phyloP scores from a whole-genome alignment of 2,113 vertebrate genomes.

The Ictidomys tridecemlineatus region DNA sequence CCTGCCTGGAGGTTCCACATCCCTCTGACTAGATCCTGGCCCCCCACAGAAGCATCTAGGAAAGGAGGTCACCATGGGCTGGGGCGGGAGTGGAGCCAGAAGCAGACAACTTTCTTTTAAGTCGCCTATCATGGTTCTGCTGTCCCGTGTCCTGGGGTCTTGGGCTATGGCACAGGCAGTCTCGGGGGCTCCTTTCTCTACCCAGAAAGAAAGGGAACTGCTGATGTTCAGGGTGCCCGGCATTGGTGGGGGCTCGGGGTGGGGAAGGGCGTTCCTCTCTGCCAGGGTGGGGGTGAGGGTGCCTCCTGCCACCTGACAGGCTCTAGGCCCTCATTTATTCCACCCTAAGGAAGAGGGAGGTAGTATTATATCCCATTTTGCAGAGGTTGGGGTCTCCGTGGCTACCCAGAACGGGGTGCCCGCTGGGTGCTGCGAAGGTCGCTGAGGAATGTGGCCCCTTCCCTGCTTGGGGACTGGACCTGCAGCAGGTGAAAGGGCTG shows the following conservation, averaged over 20 bases:
- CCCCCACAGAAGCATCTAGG: no score
- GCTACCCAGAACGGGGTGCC: not conserved
- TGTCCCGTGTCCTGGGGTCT: not conserved
- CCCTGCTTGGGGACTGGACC: not conserved
- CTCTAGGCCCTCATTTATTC: not conserved
- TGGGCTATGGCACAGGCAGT: not conserved
- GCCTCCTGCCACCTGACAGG: not conserved
- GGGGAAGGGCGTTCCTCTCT: not conserved
- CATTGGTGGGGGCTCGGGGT: not conserved
- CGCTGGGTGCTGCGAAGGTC: not conserved
- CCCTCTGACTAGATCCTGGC: not conserved
- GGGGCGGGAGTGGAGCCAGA: not conserved
- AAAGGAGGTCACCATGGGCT: fast-evolving
- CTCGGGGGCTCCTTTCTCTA: not conserved
- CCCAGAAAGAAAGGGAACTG: not conserved
- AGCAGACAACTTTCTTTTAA: not conserved
- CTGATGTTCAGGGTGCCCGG: not conserved
- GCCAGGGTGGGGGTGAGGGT: not conserved
- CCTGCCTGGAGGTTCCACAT: not conserved
- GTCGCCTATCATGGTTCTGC: not conserved
- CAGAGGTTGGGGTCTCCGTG: not conserved
- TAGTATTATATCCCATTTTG: not conserved
- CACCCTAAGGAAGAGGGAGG: not conserved
- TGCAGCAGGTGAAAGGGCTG: not conserved
- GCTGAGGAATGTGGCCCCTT: not conserved